Conservation (phyloP, 2,797 vertebrate species). For the Sebastes hopkinsi region DNA sequence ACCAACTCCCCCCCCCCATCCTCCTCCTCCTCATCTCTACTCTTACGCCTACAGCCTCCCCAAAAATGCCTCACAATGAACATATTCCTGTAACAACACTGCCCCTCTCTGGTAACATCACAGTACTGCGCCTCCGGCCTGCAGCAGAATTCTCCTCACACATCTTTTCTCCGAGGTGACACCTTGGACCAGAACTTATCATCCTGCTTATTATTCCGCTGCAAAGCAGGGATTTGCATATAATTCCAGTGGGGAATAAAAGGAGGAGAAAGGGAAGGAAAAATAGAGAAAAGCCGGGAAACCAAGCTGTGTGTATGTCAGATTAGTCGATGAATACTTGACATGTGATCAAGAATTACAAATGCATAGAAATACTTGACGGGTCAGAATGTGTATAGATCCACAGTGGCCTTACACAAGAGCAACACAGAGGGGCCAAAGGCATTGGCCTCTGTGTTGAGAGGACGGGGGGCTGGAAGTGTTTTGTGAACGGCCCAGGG, state of each 20-base stretch:
- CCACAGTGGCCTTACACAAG: slow-evolving; percentile 1
- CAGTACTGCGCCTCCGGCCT: neutral
- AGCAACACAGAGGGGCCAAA: neutral
- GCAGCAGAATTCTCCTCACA: slow-evolving; percentile 18
- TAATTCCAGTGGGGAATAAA: slow-evolving; percentile 3
- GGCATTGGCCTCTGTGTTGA: neutral
- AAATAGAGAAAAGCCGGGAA: slow-evolving; percentile 15
- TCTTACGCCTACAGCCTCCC: neutral
- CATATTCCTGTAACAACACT: slow-evolving; percentile 33
- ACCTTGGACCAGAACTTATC: slow-evolving; percentile 50
- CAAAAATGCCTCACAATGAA: neutral
- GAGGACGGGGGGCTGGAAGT: neutral
- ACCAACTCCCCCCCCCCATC: neutral
- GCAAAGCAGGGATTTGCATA: slow-evolving; percentile 56
- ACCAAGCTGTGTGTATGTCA: slow-evolving; percentile 25
- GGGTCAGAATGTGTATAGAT: neutral
- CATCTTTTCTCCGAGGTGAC: slow-evolving; percentile 36
- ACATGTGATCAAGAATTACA: slow-evolving; percentile 39
- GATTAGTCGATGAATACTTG: slow-evolving; percentile 46
- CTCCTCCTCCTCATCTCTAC: neutral
- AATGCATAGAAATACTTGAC: neutral
- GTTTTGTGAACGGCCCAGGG: slow-evolving; percentile 13
- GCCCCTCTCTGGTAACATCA: slow-evolving; percentile 53
- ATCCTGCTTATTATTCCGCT: slow-evolving; percentile 51
- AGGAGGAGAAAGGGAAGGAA: neutral